Conservation (phyloP, 37 sponge, comb jelly and placozoan species). For the Lycopodina hypogea region DNA sequence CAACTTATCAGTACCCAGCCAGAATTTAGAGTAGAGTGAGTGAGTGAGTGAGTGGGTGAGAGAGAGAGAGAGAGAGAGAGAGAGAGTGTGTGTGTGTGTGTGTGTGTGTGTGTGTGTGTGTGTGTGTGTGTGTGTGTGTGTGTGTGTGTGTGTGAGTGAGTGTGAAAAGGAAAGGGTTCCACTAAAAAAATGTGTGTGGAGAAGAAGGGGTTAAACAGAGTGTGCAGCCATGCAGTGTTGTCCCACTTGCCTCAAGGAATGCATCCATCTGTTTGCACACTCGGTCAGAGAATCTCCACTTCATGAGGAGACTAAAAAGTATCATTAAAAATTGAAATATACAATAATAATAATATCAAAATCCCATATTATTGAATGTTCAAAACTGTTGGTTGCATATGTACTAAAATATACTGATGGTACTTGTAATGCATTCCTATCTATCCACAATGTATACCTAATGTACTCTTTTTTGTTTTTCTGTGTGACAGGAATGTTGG, state of each 20-base stretch:
- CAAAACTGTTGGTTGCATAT: no score
- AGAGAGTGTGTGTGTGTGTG: slow-evolving; percentile 83
- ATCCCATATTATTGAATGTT: no score
- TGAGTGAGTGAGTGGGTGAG: no score
- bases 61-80: no score
- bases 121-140: no score
- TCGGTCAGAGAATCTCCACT: slow-evolving; percentile 90
- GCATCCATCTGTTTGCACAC: slow-evolving; percentile 84
- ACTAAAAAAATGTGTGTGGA: neutral
- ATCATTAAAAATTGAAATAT: neutral
- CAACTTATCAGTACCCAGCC: no score
- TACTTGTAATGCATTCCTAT: no score
- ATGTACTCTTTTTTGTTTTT: slow-evolving; percentile 87
- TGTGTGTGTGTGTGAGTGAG: neutral
- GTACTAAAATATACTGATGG: no score
- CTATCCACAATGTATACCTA: slow-evolving; percentile 60
- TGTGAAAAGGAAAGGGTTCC: neutral
- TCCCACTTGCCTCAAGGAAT: slow-evolving; percentile 68
- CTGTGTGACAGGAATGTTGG: slow-evolving; percentile 83
- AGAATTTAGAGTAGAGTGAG: no score
- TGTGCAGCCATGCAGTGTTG: neutral
- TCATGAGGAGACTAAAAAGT: slow-evolving; percentile 72
- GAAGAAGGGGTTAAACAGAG: neutral
- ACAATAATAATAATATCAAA: no score
- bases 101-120: no score